Base-by-base conservation (phyloP, 2,113 vertebrate genomes). In the Plestiodon gilberti region DNA sequence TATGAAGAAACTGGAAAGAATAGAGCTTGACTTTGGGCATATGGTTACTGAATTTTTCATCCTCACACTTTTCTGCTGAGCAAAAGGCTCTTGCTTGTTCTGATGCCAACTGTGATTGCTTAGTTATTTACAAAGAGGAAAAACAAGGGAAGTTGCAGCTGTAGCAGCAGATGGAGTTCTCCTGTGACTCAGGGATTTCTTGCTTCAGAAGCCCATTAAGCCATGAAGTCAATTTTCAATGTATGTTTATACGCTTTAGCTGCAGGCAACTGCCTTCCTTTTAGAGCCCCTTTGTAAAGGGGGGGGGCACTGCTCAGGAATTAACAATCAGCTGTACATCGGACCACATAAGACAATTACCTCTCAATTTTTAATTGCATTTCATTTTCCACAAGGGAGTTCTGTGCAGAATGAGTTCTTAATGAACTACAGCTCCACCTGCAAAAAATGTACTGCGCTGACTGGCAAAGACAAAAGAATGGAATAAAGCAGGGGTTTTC, bases 111-210 rank as follows among this genome's bases (percentile, higher is more conserved):
- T n/a, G 74, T 76, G 64, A 92, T 81, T 67, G 61, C 52, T 87
- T 88, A 30, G 30, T 59, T 75, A 57, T 61, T 79, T 64, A 76
- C 74, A 79, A 78, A 73, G 81, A 65, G 76, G 81, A 67, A 81
- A 90, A 92, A 87, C 75, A 73, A 89, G 83, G 28, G 76, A 89
- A 89, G 82, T 59, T 93, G 86, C 88, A 94, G 90, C 89, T 94
- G 91, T 83, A 91, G 71, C 23, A 92, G 90, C 94, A 94, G 92
- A 93, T 89, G 90, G 88, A 88, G 73, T 87, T 87, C 43, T 83
- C 23, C 35, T 89, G 48, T 81, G 69, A 94, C 78, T 88, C 87
- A 82, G 85, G 85, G 4, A 0, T 85, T 85, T 91, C 52, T 87
- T 87, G 87, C 82, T 93, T 91, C 85, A 82, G 82, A 78, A 89